phyloP scores from a whole-genome alignment of 2,113 vertebrate genomes.

The Leptobrachium ailaonicum region DNA sequence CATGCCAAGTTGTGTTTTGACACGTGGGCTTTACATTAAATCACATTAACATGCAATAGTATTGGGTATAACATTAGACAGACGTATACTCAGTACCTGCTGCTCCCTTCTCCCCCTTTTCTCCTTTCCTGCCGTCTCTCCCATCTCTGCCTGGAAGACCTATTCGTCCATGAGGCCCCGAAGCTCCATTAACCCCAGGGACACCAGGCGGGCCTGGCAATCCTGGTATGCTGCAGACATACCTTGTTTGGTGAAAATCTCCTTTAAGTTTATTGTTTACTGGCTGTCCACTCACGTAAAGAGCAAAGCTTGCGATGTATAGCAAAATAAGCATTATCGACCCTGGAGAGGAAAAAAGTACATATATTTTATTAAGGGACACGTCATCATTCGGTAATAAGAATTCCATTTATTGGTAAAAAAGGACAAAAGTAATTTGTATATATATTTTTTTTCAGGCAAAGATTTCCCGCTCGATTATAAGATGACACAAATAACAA shows the following conservation, averaged over 20 bases:
- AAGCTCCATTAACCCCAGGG: constrained; percentile 75
- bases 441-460: too few species aligned
- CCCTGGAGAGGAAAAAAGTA: constrained; percentile 66
- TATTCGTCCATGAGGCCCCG: constrained; percentile 82
- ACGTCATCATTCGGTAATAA: too few species aligned
- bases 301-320: constrained; percentile 78
- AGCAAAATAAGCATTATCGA: constrained; percentile 83
- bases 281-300: constrained; percentile 78
- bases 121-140: constrained; percentile 92
- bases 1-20: too few species aligned
- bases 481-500: too few species aligned
- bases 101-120: constrained; percentile 89
- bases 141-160: constrained; percentile 96
- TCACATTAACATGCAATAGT: neutral
- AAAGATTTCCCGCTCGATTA: too few species aligned
- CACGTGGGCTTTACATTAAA: neutral
- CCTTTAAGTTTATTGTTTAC: constrained; percentile 76
- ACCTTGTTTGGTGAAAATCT: constrained; percentile 73
- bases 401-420: too few species aligned
- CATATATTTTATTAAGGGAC: neutral
- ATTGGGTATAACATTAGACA: neutral
- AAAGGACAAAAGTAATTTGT: too few species aligned
- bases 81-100: constrained; percentile 75
- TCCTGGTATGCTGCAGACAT: constrained; percentile 90
- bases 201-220: constrained; percentile 81